These are phyloP conservation scores for Creontiades dilutus DNA, from an alignment of 2,888 invertebrate species.

Conservation along the genomic window DNA sequence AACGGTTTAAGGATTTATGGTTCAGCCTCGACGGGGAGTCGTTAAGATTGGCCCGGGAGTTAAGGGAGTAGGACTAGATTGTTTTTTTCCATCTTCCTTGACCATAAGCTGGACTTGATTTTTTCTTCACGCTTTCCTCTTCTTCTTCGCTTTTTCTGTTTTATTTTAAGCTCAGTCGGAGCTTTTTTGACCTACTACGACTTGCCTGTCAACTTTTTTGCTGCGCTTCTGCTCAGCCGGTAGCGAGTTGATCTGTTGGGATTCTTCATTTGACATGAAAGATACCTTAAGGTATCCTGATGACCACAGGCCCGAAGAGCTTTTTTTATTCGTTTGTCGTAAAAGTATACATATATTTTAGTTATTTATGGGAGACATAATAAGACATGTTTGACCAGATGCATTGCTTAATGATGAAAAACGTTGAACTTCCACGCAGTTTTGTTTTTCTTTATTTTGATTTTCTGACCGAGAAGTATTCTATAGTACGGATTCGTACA, in stretches of 20 bases:
- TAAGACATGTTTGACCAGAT: too few relatives aligned
- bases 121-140: background rate
- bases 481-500: too few relatives aligned
- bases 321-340: too few relatives aligned
- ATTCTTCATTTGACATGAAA: background rate
- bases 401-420: too few relatives aligned
- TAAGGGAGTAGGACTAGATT: slow-evolving; percentile 44
- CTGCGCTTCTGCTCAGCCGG: background rate
- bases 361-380: too few relatives aligned
- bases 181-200: background rate
- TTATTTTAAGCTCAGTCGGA: background rate
- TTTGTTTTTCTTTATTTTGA: too few relatives aligned
- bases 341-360: too few relatives aligned
- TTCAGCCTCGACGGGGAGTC: background rate
- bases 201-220: background rate
- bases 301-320: background rate
- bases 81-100: slow-evolving; percentile 48
- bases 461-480: too few relatives aligned
- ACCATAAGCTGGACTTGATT: slow-evolving; percentile 28
- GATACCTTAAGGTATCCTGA: background rate
- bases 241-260: background rate
- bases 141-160: background rate
- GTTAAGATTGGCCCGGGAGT: slow-evolving; percentile 55
- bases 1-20: slow-evolving; percentile 58
- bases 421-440: too few relatives aligned